A percentile compares a stretch with the other conserved stretches of the same genome.
Evolutionary conservation across 2,888 invertebrate genomes (phyloP).

Genomic region (Cyclophora punctaria): DNA sequence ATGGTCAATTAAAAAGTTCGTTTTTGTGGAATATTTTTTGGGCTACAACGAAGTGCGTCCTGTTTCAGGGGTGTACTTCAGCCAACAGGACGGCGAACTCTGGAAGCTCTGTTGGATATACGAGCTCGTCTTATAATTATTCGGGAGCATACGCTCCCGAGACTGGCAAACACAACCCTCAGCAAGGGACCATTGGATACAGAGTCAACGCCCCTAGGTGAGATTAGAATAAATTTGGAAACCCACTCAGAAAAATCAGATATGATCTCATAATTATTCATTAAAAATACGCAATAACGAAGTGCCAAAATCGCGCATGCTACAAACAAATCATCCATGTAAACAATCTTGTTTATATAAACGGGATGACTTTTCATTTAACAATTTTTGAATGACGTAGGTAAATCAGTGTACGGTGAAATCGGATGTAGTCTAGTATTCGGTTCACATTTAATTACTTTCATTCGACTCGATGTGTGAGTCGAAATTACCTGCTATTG

Average conservation of each 20-base stretch:
- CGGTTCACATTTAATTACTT: no score
- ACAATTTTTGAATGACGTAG: no score
- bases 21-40: conserved; percentile 22
- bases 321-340: background rate
- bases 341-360: background rate
- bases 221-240: conserved; percentile 35
- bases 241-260: background rate
- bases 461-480: background rate
- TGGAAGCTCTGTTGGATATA: conserved; percentile 78
- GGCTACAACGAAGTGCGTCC: conserved; percentile 51
- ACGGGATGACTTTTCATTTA: background rate
- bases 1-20: conserved; percentile 10
- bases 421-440: no score
- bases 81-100: conserved; percentile 82
- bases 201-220: conserved; percentile 79
- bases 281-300: background rate
- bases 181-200: conserved; percentile 74
- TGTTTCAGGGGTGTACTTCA: conserved; percentile 78
- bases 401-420: no score
- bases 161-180: conserved; percentile 66
- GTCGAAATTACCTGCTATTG: background rate
- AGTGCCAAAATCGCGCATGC: background rate
- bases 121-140: conserved; percentile 58
- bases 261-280: background rate
- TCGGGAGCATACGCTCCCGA: conserved; percentile 67